These are phyloP conservation scores for Peromyscus polionotus DNA, from an alignment of 2,113 vertebrate genomes.

Conservation along the genomic window DNA sequence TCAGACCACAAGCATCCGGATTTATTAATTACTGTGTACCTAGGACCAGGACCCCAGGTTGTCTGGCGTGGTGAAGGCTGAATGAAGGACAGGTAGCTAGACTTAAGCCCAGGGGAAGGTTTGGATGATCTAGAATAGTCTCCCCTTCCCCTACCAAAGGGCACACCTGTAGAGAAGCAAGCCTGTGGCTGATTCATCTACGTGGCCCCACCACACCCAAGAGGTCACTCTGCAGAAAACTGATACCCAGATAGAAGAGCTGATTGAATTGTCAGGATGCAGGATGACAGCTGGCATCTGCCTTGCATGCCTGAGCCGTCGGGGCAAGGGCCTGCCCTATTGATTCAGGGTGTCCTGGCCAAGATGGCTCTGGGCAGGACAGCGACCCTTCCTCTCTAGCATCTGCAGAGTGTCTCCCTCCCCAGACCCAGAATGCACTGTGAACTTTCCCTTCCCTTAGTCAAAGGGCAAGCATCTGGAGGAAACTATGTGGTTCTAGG, in stretches of 20 bases:
- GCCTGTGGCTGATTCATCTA: slow-evolving; percentile 11
- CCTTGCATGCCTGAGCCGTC: not conserved
- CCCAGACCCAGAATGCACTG: not conserved
- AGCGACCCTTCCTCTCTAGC: not conserved
- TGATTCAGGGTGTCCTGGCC: not conserved
- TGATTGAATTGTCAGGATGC: not conserved
- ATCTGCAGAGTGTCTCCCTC: not conserved
- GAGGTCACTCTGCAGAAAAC: not conserved
- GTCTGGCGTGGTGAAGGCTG: not conserved
- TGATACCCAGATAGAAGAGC: not conserved
- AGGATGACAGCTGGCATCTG: slow-evolving; percentile 9
- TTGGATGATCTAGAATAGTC: not conserved
- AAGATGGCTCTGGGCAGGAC: not conserved
- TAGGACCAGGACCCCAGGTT: not conserved
- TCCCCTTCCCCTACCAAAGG: not conserved
- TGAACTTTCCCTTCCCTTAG: not conserved
- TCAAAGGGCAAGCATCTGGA: not conserved
- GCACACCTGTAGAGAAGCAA: not conserved
- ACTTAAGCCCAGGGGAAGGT: not conserved
- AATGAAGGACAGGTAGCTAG: not conserved
- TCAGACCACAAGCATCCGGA: not conserved
- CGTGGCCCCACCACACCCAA: not conserved
- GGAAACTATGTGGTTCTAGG: not conserved
- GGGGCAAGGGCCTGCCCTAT: not conserved
- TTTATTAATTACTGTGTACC: not conserved